Evolutionary conservation across 2,797 vertebrate genomes (phyloP).

Genomic region (Gymnoscopelus microlampas): DNA sequence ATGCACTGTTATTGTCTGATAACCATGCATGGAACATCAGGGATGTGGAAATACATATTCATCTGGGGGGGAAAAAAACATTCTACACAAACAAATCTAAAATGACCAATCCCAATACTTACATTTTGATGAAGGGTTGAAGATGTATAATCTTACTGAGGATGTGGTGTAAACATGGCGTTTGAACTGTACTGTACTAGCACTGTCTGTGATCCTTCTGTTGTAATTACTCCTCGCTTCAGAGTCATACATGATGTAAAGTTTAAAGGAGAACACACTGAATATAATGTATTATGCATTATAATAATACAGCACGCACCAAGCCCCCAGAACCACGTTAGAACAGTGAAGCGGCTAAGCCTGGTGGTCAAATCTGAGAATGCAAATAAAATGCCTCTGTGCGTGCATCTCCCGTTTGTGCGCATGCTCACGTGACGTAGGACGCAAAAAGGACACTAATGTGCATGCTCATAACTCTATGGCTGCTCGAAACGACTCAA

Average conservation of each 20-base stretch:
- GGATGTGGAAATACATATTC: constrained; percentile 71
- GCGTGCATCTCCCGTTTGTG: too few species aligned
- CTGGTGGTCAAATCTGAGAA: too few species aligned
- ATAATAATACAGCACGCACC: too few species aligned
- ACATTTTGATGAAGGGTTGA: constrained; percentile 35
- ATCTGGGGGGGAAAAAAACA: constrained; percentile 46
- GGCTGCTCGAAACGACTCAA: too few species aligned
- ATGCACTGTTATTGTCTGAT: constrained; percentile 53
- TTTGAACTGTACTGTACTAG: constrained; percentile 18
- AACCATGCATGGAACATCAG: constrained; percentile 34
- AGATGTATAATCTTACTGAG: constrained; percentile 39
- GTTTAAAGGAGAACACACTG: neutral
- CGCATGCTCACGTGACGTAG: too few species aligned
- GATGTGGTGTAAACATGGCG: neutral
- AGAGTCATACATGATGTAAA: constrained; percentile 65
- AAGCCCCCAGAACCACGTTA: too few species aligned
- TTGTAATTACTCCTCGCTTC: constrained; percentile 54
- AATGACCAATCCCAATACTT: constrained; percentile 46
- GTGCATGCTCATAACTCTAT: too few species aligned
- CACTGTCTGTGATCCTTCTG: constrained; percentile 52
- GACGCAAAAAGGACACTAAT: too few species aligned
- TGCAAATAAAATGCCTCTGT: too few species aligned
- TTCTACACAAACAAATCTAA: constrained; percentile 61
- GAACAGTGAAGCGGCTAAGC: too few species aligned
- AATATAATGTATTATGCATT: too few species aligned